phyloP scores from a whole-genome alignment of 1,140 invertebrate genomes.

The Centruroides vittatus region DNA sequence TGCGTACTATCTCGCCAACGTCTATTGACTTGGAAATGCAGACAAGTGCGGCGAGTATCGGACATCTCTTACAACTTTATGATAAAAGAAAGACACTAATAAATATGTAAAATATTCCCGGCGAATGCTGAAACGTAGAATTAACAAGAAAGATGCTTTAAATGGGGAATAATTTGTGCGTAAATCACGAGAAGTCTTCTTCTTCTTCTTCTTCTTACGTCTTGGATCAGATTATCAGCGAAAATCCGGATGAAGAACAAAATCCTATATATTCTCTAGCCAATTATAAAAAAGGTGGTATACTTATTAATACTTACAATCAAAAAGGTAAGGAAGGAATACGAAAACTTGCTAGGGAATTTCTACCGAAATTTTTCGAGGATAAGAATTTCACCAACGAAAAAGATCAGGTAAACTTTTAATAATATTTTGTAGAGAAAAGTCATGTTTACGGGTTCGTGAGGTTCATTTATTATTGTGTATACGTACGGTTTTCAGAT shows the following conservation, averaged over 20 bases:
- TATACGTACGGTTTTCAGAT: neutral
- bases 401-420: neutral
- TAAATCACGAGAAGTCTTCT: neutral
- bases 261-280: slow-evolving; percentile 66
- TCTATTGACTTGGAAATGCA: no score
- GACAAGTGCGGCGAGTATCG: no score
- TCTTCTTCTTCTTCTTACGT: neutral
- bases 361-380: slow-evolving; percentile 2
- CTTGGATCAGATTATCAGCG: slow-evolving; percentile 8
- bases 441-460: no score
- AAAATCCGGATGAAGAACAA: slow-evolving; percentile 1
- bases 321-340: slow-evolving; percentile 5
- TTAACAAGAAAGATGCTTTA: no score
- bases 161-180: no score
- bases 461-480: no score
- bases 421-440: neutral
- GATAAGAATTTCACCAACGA: neutral
- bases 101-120: no score
- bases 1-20: no score
- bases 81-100: no score
- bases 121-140: no score
- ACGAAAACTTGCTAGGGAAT: neutral
- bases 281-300: slow-evolving; percentile 59
- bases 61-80: no score
- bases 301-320: slow-evolving; percentile 1